Conservation (phyloP, 2,113 vertebrate species). For the Dicentrarchus labrax region DNA sequence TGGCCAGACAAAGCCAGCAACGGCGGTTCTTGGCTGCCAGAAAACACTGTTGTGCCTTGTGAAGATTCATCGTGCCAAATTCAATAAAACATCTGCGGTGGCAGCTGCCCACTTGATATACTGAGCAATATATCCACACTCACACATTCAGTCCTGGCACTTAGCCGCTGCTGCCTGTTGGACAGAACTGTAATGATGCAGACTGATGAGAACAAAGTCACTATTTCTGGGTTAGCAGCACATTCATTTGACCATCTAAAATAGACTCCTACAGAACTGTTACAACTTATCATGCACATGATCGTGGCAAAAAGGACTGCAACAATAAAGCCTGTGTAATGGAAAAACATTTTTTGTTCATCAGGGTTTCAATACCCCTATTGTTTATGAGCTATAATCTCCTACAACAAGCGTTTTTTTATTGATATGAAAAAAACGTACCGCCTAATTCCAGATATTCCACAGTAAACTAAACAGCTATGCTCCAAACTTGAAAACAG, state of each 20-base stretch:
- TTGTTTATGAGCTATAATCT: background rate
- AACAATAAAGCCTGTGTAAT: constrained; percentile 10
- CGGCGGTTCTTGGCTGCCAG: background rate
- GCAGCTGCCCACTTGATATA: constrained; percentile 42
- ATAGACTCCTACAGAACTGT: background rate
- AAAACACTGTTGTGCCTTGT: constrained; percentile 15
- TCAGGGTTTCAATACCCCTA: background rate
- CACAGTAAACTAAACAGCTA: background rate
- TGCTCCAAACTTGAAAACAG: background rate
- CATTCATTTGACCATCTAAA: constrained; percentile 5
- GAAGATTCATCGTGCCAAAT: constrained; percentile 22
- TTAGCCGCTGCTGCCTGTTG: constrained; percentile 15
- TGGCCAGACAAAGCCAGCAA: background rate
- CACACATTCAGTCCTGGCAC: constrained; percentile 25
- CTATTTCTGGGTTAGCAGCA: background rate
- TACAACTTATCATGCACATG: background rate
- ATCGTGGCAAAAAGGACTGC: background rate
- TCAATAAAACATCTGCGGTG: constrained; percentile 53
- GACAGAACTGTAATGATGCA: background rate
- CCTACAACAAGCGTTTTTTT: constrained; percentile 15
- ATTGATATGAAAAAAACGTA: constrained; percentile 9
- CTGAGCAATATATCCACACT: constrained; percentile 27
- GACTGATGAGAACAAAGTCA: background rate
- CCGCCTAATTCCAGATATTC: background rate
- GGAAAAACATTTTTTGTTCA: background rate